Conservation (phyloP, 2,888 invertebrate species). For the Vanessa cardui region DNA sequence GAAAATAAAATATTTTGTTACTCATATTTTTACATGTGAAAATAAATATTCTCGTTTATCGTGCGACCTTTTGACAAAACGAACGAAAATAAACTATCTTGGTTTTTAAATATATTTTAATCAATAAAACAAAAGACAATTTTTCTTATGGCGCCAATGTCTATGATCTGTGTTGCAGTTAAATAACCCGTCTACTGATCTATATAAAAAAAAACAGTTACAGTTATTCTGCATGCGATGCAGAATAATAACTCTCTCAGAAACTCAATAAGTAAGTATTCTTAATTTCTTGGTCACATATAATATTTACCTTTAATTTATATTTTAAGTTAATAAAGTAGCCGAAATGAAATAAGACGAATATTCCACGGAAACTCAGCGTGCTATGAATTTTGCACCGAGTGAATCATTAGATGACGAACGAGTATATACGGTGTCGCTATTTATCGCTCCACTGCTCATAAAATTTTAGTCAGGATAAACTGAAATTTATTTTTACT, state of each 20-base stretch:
- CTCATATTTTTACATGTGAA: background rate
- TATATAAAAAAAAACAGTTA: too few species aligned
- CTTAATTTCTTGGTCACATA: too few species aligned
- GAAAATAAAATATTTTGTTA: conserved; percentile 2
- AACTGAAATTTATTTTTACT: background rate
- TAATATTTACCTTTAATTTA: too few species aligned
- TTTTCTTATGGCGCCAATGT: too few species aligned
- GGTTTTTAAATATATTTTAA: too few species aligned
- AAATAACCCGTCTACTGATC: too few species aligned
- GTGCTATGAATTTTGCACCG: conserved; percentile 51
- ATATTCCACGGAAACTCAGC: conserved; percentile 21
- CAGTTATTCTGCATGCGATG: too few species aligned
- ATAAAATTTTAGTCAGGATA: background rate
- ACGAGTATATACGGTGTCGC: conserved; percentile 40
- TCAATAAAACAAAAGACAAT: too few species aligned
- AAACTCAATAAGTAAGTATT: too few species aligned
- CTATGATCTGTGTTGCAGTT: too few species aligned
- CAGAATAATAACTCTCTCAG: too few species aligned
- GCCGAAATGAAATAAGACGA: background rate
- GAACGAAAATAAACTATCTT: background rate
- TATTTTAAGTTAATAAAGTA: background rate
- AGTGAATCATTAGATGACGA: conserved; percentile 57
- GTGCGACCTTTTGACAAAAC: background rate
- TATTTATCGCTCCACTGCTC: conserved; percentile 26
- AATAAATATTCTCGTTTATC: background rate